Conservation (phyloP, 2,113 vertebrate genomes). For the Gymnorhina tibicen region DNA sequence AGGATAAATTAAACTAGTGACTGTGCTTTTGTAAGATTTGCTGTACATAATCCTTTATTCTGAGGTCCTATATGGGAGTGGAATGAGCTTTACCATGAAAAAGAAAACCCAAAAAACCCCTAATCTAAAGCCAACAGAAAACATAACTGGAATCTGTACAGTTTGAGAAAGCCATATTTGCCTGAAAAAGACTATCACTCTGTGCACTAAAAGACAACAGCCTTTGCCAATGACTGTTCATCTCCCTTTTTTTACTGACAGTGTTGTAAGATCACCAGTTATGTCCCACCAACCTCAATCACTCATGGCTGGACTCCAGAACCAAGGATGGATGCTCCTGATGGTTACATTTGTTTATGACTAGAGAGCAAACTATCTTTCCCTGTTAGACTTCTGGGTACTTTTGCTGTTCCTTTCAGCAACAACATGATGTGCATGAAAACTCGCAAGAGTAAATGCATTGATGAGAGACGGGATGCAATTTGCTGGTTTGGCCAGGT, state of each 20-base stretch:
- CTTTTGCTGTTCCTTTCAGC: neutral
- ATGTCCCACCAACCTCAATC: neutral
- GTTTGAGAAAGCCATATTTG: neutral
- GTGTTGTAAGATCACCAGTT: neutral
- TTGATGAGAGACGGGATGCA: neutral
- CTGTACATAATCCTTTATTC: neutral
- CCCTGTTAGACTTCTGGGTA: neutral
- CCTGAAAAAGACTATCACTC: neutral
- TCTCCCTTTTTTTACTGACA: neutral
- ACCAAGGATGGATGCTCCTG: neutral
- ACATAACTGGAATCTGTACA: neutral
- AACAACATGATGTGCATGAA: neutral
- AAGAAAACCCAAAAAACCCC: fast-evolving
- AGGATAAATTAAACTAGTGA: neutral
- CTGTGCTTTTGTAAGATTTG: neutral
- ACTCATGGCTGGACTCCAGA: neutral
- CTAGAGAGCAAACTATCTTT: neutral
- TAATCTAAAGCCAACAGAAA: neutral
- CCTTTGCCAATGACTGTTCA: neutral
- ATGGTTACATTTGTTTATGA: neutral
- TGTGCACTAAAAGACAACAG: neutral
- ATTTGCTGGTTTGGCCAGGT: neutral
- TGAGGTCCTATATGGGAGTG: neutral
- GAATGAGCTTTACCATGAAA: neutral
- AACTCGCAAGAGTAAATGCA: neutral